Conservation (phyloP, 2,888 invertebrate genomes). For the Cheilosia scutellata region DNA sequence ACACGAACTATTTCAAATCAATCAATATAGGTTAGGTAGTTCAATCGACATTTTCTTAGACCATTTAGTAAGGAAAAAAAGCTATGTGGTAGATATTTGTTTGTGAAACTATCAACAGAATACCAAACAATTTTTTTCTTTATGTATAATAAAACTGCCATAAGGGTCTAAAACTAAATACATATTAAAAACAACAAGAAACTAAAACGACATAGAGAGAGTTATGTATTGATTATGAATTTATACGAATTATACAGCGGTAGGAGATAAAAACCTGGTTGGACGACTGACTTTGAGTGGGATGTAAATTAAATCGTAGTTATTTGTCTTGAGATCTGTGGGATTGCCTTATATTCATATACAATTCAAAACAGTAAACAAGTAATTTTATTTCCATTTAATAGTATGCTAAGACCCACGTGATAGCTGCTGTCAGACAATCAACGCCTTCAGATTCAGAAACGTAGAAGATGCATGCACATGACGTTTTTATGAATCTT, state of each 20-base stretch:
- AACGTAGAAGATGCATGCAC: slow-evolving; percentile 2
- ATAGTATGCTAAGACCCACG: slow-evolving; percentile 28
- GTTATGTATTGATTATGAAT: neutral
- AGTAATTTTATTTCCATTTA: slow-evolving; percentile 21
- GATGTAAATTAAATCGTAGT: slow-evolving; percentile 45
- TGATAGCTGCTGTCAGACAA: slow-evolving; percentile 62
- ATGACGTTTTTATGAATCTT: slow-evolving; percentile 14
- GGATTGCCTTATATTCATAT: neutral
- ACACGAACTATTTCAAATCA: slow-evolving; percentile 23
- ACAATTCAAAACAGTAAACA: slow-evolving; percentile 16
- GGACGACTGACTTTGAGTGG: slow-evolving; percentile 31
- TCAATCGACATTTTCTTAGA: neutral
- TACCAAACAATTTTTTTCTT: neutral
- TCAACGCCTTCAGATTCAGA: slow-evolving; percentile 43
- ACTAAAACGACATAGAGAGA: neutral
- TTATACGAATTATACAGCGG: neutral
- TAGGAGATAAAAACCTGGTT: slow-evolving; percentile 16
- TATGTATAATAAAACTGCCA: neutral
- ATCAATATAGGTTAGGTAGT: neutral
- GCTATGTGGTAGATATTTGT: no score
- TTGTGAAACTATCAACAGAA: neutral
- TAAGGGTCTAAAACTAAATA: neutral
- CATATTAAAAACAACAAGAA: slow-evolving; percentile 1
- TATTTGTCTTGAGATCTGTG: slow-evolving; percentile 48
- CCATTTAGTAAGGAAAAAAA: neutral